Percentiles rank a stretch among this genome's conserved stretches.
Conservation (phyloP, 2,888 invertebrate species). For the Stenolophus ochropezus region DNA sequence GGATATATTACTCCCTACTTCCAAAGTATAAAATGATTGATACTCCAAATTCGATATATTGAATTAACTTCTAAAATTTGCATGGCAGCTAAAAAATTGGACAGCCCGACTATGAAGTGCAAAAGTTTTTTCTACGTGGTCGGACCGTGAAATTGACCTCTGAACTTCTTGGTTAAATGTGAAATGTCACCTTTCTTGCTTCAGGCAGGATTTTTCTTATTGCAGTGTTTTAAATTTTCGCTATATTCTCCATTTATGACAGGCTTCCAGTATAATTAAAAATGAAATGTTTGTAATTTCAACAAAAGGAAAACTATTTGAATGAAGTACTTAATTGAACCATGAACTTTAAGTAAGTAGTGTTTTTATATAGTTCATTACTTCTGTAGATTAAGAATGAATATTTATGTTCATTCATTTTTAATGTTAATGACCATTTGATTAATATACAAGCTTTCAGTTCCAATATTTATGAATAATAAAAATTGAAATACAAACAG, state of each 20-base stretch:
- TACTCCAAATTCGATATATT: not conserved
- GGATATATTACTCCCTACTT: not conserved
- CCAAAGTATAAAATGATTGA: slow-evolving; percentile 3
- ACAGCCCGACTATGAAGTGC: not conserved
- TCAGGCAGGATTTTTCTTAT: not conserved
- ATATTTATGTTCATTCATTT: no score
- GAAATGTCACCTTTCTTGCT: slow-evolving; percentile 21
- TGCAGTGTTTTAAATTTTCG: slow-evolving; percentile 12
- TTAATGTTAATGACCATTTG: no score
- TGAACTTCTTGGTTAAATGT: slow-evolving; percentile 35
- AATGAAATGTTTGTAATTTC: not conserved
- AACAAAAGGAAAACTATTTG: not conserved
- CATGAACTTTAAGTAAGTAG: not conserved
- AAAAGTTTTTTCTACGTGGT: slow-evolving; percentile 1
- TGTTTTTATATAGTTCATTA: no score
- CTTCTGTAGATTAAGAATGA: no score
- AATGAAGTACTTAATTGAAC: not conserved
- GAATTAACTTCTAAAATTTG: not conserved
- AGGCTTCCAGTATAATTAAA: not conserved
- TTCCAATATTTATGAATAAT: no score
- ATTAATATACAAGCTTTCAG: no score
- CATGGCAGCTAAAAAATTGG: not conserved
- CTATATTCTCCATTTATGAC: slow-evolving; percentile 4
- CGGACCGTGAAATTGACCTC: slow-evolving; percentile 32
- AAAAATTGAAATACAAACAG: no score